A percentile compares a stretch with the other conserved stretches of the same genome.
These are phyloP conservation scores for Denticeps clupeoides DNA, from an alignment of 2,797 vertebrate genomes.

Conservation along the genomic window DNA sequence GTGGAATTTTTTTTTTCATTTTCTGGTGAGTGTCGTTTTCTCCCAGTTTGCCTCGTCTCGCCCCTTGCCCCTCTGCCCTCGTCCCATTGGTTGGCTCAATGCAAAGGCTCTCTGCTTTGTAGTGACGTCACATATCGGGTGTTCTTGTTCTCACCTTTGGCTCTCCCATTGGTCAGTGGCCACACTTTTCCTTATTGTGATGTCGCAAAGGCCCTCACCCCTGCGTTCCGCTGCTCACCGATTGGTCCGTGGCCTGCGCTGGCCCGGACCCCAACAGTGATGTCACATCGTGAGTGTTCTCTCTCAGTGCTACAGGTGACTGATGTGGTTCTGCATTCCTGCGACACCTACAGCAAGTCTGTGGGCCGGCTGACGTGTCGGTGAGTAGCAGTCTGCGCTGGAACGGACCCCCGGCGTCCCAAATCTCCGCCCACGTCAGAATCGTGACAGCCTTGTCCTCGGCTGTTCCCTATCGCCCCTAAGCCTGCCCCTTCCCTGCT, in stretches of 20 bases:
- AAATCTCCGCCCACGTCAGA: background rate
- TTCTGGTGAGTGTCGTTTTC: too few species aligned
- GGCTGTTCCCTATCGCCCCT: too few species aligned
- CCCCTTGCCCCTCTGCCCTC: background rate
- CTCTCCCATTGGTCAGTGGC: background rate
- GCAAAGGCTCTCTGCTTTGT: too few species aligned
- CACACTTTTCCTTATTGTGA: background rate
- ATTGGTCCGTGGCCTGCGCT: slow-evolving; percentile 5
- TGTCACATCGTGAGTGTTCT: slow-evolving; percentile 22
- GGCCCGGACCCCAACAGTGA: slow-evolving; percentile 9
- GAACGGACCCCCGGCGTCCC: background rate
- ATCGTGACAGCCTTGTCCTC: too few species aligned
- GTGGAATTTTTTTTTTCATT: too few species aligned
- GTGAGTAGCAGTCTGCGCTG: slow-evolving; percentile 25
- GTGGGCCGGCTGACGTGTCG: slow-evolving; percentile 26
- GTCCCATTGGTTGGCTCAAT: too few species aligned
- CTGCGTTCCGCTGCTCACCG: background rate
- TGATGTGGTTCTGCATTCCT: slow-evolving; percentile 33
- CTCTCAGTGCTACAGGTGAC: slow-evolving; percentile 35
- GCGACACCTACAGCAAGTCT: slow-evolving; percentile 36
- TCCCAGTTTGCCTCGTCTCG: background rate
- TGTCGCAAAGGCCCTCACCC: background rate
- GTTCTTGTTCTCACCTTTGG: background rate
- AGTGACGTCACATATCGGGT: background rate
- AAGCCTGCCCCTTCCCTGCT: too few species aligned